A percentile compares a stretch with the other conserved stretches of the same genome.
phyloP scores from a whole-genome alignment of 2,113 vertebrate species.

The Coregonus clupeaformis region DNA sequence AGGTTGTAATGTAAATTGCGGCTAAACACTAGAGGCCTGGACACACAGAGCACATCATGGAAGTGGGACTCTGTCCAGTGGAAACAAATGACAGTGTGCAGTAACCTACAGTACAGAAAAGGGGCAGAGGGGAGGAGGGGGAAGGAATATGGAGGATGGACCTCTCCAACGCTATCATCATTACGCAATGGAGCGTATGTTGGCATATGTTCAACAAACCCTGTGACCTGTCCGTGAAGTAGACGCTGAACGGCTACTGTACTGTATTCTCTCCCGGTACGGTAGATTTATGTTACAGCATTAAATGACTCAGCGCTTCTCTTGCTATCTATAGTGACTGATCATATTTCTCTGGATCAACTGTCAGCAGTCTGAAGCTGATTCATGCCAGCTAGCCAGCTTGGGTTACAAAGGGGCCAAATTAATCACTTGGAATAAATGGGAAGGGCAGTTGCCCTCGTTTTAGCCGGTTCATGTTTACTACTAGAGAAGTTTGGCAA shows the following conservation, averaged over 20 bases:
- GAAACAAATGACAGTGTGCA: too few species aligned
- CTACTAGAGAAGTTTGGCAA: background rate
- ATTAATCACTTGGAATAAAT: background rate
- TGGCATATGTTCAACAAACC: slow-evolving; percentile 9
- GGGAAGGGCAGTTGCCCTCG: background rate
- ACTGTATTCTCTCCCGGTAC: background rate
- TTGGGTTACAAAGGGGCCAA: background rate
- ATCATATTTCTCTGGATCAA: background rate
- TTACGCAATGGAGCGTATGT: background rate
- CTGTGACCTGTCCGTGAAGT: background rate
- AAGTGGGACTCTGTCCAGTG: too few species aligned
- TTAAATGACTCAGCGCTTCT: background rate
- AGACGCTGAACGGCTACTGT: background rate
- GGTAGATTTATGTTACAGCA: background rate
- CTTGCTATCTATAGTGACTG: background rate
- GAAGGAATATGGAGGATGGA: background rate
- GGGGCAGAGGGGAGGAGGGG: too few species aligned
- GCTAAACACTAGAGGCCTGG: too few species aligned
- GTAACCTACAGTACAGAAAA: too few species aligned
- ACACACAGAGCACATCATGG: too few species aligned
- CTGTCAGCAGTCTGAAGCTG: background rate
- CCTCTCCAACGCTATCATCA: background rate
- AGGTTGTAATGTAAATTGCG: too few species aligned
- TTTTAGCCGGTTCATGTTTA: background rate
- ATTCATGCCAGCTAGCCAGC: background rate